Percentiles rank a stretch among this genome's conserved stretches.
Conservation (phyloP, 2,888 invertebrate species). For the Synergus umbraculus region DNA sequence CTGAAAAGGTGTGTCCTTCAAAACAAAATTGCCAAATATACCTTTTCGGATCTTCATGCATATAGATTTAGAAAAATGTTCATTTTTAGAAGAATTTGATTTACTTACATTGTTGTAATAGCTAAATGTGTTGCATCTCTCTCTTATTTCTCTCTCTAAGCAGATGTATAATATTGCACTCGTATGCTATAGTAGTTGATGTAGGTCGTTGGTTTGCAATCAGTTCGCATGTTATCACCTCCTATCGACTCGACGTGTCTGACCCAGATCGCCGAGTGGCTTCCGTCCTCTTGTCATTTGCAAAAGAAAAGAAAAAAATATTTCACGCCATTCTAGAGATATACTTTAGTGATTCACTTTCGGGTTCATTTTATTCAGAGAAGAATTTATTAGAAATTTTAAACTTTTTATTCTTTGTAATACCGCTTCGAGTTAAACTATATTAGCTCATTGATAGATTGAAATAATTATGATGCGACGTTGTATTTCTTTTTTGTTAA, state of each 20-base stretch:
- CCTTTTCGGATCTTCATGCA: neutral
- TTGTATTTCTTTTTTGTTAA: neutral
- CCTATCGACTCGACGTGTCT: slow-evolving; percentile 61
- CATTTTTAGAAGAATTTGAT: neutral
- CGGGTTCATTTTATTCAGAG: slow-evolving; percentile 12
- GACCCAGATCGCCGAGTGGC: slow-evolving; percentile 61
- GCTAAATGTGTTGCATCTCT: neutral
- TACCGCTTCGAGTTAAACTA: too few species aligned
- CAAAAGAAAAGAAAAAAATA: slow-evolving; percentile 34
- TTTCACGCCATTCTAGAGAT: slow-evolving; percentile 22
- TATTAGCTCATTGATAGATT: too few species aligned
- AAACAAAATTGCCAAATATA: neutral
- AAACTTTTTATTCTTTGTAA: too few species aligned
- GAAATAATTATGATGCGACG: slow-evolving; percentile 11
- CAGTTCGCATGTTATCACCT: slow-evolving; percentile 63
- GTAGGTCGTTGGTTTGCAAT: slow-evolving; percentile 73
- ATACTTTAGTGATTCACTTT: slow-evolving; percentile 20
- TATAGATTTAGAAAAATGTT: neutral
- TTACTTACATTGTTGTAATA: neutral
- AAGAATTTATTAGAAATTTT: neutral
- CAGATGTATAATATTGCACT: slow-evolving; percentile 23
- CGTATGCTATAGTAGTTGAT: slow-evolving; percentile 59
- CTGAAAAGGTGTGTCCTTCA: too few species aligned
- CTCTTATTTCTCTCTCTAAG: neutral
- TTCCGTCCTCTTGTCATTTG: slow-evolving; percentile 29